phyloP scores from a whole-genome alignment of 2,888 invertebrate species.

The Drosophila nr. medialis region DNA sequence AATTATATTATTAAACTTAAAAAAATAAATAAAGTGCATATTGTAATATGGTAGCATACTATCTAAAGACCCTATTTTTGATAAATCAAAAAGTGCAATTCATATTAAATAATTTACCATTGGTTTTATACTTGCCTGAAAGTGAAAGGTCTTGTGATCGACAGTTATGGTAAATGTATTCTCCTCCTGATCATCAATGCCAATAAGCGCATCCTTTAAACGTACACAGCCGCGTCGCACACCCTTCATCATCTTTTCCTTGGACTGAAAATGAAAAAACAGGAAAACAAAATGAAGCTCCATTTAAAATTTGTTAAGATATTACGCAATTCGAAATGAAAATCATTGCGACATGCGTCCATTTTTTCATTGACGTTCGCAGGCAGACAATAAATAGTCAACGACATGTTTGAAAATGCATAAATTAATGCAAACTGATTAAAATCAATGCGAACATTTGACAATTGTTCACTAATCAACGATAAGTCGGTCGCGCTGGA shows the following conservation, averaged over 20 bases:
- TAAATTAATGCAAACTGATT: slow-evolving; percentile 42
- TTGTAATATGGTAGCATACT: neutral
- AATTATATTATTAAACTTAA: neutral
- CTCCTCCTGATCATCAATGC: slow-evolving; percentile 99
- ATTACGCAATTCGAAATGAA: slow-evolving; percentile 8
- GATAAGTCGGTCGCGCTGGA: slow-evolving; percentile 41
- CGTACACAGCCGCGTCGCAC: slow-evolving; percentile 98
- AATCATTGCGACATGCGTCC: neutral
- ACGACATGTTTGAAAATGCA: slow-evolving; percentile 24
- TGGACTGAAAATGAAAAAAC: slow-evolving; percentile 89
- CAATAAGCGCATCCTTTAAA: slow-evolving; percentile 98
- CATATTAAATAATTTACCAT: neutral
- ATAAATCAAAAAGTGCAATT: neutral
- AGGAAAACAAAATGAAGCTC: neutral
- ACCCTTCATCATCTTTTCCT: slow-evolving; percentile 99
- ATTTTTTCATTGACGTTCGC: slow-evolving; percentile 25
- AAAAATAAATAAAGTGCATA: neutral
- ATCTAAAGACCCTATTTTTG: neutral
- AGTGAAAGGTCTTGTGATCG: slow-evolving; percentile 99
- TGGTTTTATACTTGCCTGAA: slow-evolving; percentile 88
- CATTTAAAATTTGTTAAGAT: neutral
- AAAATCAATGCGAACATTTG: slow-evolving; percentile 22
- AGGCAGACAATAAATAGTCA: neutral
- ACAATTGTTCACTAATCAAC: slow-evolving; percentile 40
- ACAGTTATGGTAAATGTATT: slow-evolving; percentile 99